Evolutionary conservation across 2,888 invertebrate genomes (phyloP).

Genomic region (Cephus sareptanus): DNA sequence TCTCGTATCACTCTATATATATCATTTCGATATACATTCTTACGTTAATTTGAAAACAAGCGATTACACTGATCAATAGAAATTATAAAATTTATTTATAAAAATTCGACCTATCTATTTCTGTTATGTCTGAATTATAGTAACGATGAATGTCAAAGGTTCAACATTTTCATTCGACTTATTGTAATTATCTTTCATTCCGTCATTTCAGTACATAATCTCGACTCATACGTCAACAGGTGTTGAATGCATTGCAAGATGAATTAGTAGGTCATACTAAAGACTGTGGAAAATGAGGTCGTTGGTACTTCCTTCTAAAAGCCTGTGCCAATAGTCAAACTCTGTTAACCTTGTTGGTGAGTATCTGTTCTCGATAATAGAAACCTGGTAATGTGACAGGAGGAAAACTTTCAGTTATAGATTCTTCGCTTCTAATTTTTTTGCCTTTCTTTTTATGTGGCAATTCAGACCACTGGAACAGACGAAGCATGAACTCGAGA

Average conservation of each 20-base stretch:
- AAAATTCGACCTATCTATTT: not conserved
- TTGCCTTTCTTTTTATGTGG: not conserved
- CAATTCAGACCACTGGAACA: not conserved
- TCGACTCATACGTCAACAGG: not conserved
- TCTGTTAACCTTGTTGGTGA: not conserved
- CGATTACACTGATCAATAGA: too few relatives aligned
- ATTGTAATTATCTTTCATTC: not conserved
- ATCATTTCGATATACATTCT: not conserved
- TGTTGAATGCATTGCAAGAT: not conserved
- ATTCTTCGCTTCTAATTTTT: not conserved
- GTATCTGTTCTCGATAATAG: not conserved
- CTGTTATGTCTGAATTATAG: not conserved
- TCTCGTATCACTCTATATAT: too few relatives aligned
- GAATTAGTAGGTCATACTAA: not conserved
- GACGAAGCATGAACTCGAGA: not conserved
- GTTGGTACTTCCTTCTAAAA: not conserved
- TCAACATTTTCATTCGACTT: not conserved
- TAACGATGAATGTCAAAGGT: not conserved
- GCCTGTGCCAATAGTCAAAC: not conserved
- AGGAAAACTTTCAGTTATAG: not conserved
- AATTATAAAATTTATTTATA: too few relatives aligned
- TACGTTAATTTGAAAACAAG: not conserved
- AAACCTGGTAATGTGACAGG: not conserved
- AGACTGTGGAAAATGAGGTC: not conserved
- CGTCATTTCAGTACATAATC: not conserved